These are phyloP conservation scores for Zaprionus davidi DNA, from an alignment of 1,140 invertebrate genomes.

Conservation along the genomic window DNA sequence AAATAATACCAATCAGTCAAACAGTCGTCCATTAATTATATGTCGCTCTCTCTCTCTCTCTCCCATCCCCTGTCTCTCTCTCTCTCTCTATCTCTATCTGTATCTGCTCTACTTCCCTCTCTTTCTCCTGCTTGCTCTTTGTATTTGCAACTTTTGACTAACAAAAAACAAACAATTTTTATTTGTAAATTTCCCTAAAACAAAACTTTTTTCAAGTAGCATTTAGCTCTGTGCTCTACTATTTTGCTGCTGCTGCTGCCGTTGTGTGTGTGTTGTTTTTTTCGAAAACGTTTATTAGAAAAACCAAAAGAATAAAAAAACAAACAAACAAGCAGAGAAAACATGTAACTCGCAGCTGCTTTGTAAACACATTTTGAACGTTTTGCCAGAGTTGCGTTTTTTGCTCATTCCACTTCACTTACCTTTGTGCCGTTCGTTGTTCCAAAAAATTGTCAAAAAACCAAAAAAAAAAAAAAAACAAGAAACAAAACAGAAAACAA, in stretches of 20 bases:
- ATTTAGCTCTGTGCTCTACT: constrained; percentile 43
- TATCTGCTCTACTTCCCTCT: constrained; percentile 39
- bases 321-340: constrained; percentile 26
- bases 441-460: constrained; percentile 32
- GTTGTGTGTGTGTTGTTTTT: constrained; percentile 34
- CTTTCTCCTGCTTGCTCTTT: constrained; percentile 62
- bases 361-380: constrained; percentile 65
- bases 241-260: constrained; percentile 37
- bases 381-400: constrained; percentile 45
- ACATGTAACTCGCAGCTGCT: constrained; percentile 52
- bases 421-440: constrained; percentile 3
- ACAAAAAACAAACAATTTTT: constrained; percentile 53
- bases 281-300: constrained; percentile 64
- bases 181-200: constrained; percentile 49
- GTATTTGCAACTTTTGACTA: constrained; percentile 66
- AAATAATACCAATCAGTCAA: constrained; percentile 66
- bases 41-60: constrained; percentile 49
- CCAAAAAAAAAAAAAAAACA: constrained; percentile 11
- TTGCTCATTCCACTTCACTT: constrained; percentile 52
- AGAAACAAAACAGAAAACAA: constrained; percentile 45
- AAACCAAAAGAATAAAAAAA: constrained; percentile 21
- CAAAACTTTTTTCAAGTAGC: constrained; percentile 63
- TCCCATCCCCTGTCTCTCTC: constrained; percentile 29
- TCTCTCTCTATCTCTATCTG: constrained; percentile 41
- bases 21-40: constrained; percentile 79